A percentile compares a stretch with the other conserved stretches of the same genome.
Evolutionary conservation across 2,797 vertebrate species (phyloP).

Genomic region (Eospalax fontanierii): DNA sequence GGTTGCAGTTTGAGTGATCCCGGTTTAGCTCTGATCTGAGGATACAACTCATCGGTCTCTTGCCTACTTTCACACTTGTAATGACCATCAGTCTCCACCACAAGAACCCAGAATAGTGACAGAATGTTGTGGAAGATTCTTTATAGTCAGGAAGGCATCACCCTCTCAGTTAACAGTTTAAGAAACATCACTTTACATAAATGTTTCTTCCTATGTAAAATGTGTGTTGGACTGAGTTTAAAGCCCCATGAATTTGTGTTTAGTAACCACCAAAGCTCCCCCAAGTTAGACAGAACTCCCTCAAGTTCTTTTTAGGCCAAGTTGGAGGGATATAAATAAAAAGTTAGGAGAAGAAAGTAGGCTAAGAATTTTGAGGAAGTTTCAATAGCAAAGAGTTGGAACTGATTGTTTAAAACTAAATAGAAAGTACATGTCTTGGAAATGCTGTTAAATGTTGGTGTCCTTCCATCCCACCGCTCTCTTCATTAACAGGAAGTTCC

Average conservation of each 20-base stretch:
- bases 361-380: neutral
- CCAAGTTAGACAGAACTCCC: neutral
- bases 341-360: neutral
- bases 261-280: neutral
- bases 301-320: neutral
- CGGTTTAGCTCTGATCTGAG: neutral
- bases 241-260: slow-evolving; percentile 34
- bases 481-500: neutral
- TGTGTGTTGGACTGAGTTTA: slow-evolving; percentile 10
- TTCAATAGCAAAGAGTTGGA: neutral
- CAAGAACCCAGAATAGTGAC: neutral
- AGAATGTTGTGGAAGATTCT: neutral
- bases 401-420: neutral
- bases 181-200: neutral
- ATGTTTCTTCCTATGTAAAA: slow-evolving; percentile 8
- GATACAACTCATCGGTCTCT: neutral
- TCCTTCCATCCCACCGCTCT: neutral
- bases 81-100: neutral
- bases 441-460: accelerated
- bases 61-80: neutral
- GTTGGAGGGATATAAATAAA: neutral
- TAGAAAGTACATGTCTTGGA: neutral
- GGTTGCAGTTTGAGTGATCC: neutral
- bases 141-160: neutral
- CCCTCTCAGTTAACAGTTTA: slow-evolving; percentile 25